These are phyloP conservation scores for Danionella dracula DNA, from an alignment of 2,797 vertebrate genomes.

Conservation along the genomic window DNA sequence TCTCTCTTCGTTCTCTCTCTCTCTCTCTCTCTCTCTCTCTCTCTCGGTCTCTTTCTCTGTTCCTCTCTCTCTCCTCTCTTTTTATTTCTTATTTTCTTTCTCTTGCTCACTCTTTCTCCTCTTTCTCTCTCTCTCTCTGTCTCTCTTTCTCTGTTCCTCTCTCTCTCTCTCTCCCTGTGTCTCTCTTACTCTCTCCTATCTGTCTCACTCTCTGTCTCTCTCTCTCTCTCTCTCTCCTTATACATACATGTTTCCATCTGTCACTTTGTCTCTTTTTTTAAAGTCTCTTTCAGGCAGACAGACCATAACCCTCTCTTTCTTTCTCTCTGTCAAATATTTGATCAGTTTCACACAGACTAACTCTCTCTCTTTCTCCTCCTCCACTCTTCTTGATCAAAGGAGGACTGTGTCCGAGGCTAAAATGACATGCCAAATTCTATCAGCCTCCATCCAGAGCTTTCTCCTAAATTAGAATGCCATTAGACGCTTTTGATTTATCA, in stretches of 20 bases:
- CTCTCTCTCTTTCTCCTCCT: no score
- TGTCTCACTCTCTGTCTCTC: constrained; percentile 1
- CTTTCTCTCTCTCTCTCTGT: no score
- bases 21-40: no score
- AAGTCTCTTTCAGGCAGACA: no score
- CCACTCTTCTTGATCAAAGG: constrained; percentile 69
- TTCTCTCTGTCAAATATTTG: no score
- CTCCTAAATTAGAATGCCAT: constrained; percentile 44
- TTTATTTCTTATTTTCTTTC: neutral
- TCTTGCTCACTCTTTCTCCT: constrained; percentile 17
- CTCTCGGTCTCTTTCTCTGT: neutral
- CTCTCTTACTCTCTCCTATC: neutral
- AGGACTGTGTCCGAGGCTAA: constrained; percentile 66
- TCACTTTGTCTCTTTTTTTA: no score
- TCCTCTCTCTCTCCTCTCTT: constrained; percentile 3
- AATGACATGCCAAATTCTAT: constrained; percentile 79
- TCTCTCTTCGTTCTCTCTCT: no score
- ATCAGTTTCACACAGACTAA: no score
- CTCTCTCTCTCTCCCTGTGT: no score
- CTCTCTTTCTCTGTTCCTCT: no score
- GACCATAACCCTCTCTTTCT: no score
- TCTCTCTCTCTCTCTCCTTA: neutral
- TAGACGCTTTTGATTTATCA: constrained; percentile 41
- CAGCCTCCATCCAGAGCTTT: constrained; percentile 59
- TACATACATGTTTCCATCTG: no score